Evolutionary conservation across 1,140 invertebrate species (phyloP), one percentile per base, ranked within the genome.

Genomic region (Tachypleus tridentatus): DNA sequence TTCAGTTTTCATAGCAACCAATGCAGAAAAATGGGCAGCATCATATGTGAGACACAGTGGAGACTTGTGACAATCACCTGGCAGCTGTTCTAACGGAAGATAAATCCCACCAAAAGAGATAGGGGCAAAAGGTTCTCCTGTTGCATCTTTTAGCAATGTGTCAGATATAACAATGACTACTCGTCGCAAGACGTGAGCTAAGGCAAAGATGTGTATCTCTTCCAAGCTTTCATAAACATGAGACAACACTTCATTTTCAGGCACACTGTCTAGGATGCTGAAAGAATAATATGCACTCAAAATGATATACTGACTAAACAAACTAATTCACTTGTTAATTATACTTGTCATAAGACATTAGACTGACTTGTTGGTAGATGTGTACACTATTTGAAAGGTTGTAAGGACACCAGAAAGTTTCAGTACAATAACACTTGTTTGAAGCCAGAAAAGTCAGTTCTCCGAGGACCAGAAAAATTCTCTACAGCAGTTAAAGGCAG

Each of bases 31-130:
- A 75, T 93, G 91, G 9, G 88, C 89, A 58, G 88, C 87, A 76
- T 93, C 89, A 76, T 91, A 94, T 4, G 89, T 89, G 57, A 94
- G 77, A 61, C 93, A 77, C 50, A 91, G 78, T 4, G 88, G 87
- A 48, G 85, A 87, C 69, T 83, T 80, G 70, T 86, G 86, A 77
- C 89, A 92, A 57, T 81, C 77, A 7, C 78, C 76, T 0, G 86
- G 79, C 3, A 80, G 76, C 69, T 86, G 82, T 76, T 92, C 88
- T 53, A 92, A 74, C 0, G 91, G 91, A 8, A 93, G 79, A 76
- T 93, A 94, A 61, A 93, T 85, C 10, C 91, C 91, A 58, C 90
- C 90, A 78, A 94, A 93, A 4, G 87, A 86, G 68, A 93, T 93
- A 0, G 91, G 91, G 6, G 90, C 88, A 70, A 94, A 80, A 8